A percentile compares a stretch with the other conserved stretches of the same genome.
Evolutionary conservation across 2,113 vertebrate genomes (phyloP).

Genomic region (Sigmodon hispidus): DNA sequence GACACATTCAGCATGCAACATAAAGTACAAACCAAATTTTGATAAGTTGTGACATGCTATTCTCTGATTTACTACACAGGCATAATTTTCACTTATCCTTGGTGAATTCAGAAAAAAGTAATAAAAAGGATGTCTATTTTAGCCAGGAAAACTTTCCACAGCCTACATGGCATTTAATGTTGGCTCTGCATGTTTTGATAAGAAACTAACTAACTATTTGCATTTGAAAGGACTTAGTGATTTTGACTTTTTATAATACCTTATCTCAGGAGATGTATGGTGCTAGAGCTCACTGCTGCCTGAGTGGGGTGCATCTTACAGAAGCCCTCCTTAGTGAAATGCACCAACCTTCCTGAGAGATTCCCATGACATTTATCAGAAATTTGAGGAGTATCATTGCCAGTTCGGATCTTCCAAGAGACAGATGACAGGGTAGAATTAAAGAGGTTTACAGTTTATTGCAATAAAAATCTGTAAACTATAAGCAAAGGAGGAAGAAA

Average conservation of each 20-base stretch:
- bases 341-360: too few species aligned
- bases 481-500: not conserved
- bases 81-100: slow-evolving; percentile 12
- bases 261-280: not conserved
- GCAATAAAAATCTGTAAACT: not conserved
- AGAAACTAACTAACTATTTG: slow-evolving; percentile 51
- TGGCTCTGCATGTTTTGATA: not conserved
- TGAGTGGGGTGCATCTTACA: not conserved
- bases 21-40: not conserved
- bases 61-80: not conserved
- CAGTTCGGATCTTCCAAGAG: not conserved
- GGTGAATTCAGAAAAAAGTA: not conserved
- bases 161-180: slow-evolving; percentile 29
- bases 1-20: not conserved
- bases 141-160: slow-evolving; percentile 52
- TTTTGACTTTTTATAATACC: slow-evolving; percentile 1
- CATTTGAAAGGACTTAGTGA: slow-evolving; percentile 71
- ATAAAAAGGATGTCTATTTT: slow-evolving; percentile 30
- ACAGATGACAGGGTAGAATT: slow-evolving; percentile 1
- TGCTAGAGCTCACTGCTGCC: not conserved
- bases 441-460: not conserved
- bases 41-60: not conserved
- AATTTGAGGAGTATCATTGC: not conserved
- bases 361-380: not conserved
- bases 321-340: not conserved